Evolutionary conservation across 1,140 invertebrate genomes (phyloP), one percentile per base, ranked within the genome.

Genomic region (Macrosteles quadrilineatus): DNA sequence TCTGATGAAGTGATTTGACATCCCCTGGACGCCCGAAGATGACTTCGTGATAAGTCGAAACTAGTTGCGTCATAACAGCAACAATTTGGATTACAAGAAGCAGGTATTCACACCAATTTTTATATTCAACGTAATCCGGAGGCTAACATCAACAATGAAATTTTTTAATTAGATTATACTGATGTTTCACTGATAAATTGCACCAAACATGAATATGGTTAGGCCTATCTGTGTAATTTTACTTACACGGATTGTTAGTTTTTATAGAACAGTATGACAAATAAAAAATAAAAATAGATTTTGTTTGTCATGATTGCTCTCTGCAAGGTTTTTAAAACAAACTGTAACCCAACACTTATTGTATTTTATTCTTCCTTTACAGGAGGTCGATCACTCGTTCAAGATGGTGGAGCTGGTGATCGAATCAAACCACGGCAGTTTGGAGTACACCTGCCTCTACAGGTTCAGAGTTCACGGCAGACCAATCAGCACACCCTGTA

Each of bases 381-480:
- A 86, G 83, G 79, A 81, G 50, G 71, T 80, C 40, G 74, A 76
- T 31, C 66, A 75, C 27, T 71, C 89, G 9, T 94, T 91, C 78
- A 85, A 92, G 75, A 90, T 91, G 59, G 85, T 99, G 14, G 97
- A 99, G 81, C 80, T 99, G 25, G 85, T 90, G 74, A 91, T 99
- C 62, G 87, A 91, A 73, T 94, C 90, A 71, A 99, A 99, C 85
- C 93, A 98, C 81, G 98, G 98, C 11, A 93, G 97, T 80, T 85
- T 91, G 9, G 90, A 94, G 11, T 98, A 97, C 79, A 99, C 98
- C 0, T 99, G 98, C 81, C 82, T 99, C 1, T 99, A 99, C 78
- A 86, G 98, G 77, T 98, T 99, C 81, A 85, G 98, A 72, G 95
- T 99, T 40, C 98, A 99, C 82, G 98, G 98, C 12, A 27, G 69